Conservation (phyloP, 2,113 vertebrate genomes). For the Nibea albiflora region DNA sequence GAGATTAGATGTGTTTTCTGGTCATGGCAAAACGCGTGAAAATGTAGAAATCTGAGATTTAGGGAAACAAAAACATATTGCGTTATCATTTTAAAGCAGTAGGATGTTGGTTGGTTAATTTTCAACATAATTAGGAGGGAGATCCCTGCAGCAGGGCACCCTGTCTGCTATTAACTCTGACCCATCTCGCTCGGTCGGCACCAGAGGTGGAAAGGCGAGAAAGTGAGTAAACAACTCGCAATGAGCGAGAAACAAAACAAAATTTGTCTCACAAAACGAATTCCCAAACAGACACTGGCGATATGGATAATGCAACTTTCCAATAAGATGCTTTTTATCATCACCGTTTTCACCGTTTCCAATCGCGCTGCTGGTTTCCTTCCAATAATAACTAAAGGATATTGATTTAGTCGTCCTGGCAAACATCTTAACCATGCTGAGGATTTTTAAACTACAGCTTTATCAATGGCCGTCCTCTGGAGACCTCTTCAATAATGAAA, state of each 20-base stretch:
- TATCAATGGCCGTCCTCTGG: conserved; percentile 19
- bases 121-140: background rate
- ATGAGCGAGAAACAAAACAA: background rate
- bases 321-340: background rate
- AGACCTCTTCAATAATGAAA: conserved; percentile 6
- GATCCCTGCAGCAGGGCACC: background rate
- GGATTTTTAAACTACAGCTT: background rate
- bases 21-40: background rate
- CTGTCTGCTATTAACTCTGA: background rate
- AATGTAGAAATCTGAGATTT: background rate
- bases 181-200: background rate
- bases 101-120: background rate
- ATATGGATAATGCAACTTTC: background rate
- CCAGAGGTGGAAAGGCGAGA: background rate
- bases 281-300: too few species aligned
- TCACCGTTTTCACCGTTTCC: too few species aligned
- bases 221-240: background rate
- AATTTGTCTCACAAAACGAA: background rate
- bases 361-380: background rate
- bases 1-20: background rate
- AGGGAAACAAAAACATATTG: background rate
- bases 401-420: conserved; percentile 3
- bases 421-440: conserved; percentile 14
- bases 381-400: background rate
- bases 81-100: background rate